These are phyloP conservation scores for Drosophila sp. DNA, from an alignment of 1,140 invertebrate species.

Conservation along the genomic window DNA sequence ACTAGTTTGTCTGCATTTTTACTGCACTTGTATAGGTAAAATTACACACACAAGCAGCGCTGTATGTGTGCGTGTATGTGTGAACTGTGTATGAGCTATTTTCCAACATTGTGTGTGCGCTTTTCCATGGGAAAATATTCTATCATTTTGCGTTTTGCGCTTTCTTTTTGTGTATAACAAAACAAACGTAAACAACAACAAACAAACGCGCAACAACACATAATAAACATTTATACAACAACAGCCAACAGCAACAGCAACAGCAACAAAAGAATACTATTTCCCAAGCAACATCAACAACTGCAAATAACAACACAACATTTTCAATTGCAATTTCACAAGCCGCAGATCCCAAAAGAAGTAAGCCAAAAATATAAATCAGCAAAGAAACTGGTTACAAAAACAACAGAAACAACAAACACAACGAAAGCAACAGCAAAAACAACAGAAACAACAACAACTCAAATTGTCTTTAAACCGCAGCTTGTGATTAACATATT, in stretches of 20 bases:
- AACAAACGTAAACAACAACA: conserved; percentile 74
- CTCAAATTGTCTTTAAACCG: conserved; percentile 45
- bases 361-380: conserved; percentile 81
- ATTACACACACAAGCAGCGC: neutral
- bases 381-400: conserved; percentile 75
- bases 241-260: conserved; percentile 4
- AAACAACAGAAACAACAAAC: conserved; percentile 14
- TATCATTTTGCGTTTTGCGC: conserved; percentile 59
- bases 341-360: conserved; percentile 27
- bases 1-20: conserved; percentile 81
- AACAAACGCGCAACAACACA: conserved; percentile 20
- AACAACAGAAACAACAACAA: conserved; percentile 20
- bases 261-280: conserved; percentile 6
- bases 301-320: conserved; percentile 17
- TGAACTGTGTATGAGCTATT: conserved; percentile 35
- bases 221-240: conserved; percentile 8
- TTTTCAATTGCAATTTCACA: conserved; percentile 59
- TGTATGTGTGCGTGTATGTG: conserved; percentile 18
- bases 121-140: conserved; percentile 77
- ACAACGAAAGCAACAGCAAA: conserved; percentile 5
- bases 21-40: conserved; percentile 25
- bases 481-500: conserved; percentile 78
- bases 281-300: conserved; percentile 38
- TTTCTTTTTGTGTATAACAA: conserved; percentile 75
- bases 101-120: conserved; percentile 37